Evolutionary conservation across 2,797 vertebrate genomes (phyloP), one percentile per base, ranked within the genome.

Genomic region (Sebastes jordani): DNA sequence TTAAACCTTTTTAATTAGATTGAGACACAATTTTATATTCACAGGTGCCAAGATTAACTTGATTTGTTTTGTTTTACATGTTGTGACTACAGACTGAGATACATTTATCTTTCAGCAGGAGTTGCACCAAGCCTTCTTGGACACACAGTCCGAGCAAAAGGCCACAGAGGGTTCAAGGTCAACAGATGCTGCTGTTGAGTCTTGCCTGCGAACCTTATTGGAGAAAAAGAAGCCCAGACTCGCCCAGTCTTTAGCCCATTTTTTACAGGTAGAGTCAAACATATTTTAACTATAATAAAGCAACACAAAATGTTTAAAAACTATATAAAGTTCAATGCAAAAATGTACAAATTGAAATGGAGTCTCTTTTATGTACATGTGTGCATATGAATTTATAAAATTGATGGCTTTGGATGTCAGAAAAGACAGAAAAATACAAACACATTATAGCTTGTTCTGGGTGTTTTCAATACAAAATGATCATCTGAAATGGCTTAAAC

Each of bases 111-210:
- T 6, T 62, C 29, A 11, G 54, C 88, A 99, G 98, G 97, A 99
- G 60, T 90, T 99, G 6, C 97, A 97, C 27, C 92, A 93, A 84
- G 93, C 93, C 5, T 96, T 98, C 89, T 84, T 96, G 52, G 89
- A 89, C 71, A 67, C 71, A 1, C 91, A 95, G 83, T 77, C 90
- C 0, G 78, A 92, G 67, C 88, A 67, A 76, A 96, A 89, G 72
- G 84, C 64, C 29, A 81, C 94, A 55, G 86, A 88, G 9, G 72
- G 86, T 93, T 71, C 89, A 2, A 71, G 63, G 70, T 62, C 64
- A 42, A 55, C 89, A 42, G 56, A 86, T 13, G 65, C 93, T 23
- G 91, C 94, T 58, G 95, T 95, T 42, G 85, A 96, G 81, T 95
- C 96, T 60, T 95, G 94, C 61, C 92, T 99, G 59, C 90, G 83